Evolutionary conservation across 2,797 vertebrate species (phyloP), one percentile per base, ranked within the genome.

Genomic region (Melanotaenia nigrans): DNA sequence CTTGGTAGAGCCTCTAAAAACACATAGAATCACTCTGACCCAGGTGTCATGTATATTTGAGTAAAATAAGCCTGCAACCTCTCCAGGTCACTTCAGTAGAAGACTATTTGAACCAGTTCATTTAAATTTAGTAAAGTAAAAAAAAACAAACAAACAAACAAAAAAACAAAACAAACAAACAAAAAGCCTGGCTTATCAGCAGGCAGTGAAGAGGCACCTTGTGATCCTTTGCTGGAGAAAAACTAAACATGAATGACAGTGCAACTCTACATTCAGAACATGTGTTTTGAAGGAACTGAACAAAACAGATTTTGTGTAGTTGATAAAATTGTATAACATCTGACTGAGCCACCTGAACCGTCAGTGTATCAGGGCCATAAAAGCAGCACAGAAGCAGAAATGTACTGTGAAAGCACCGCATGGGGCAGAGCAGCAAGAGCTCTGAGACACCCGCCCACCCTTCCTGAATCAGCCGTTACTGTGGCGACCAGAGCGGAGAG

Each of bases 401-500:
- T 88, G 85, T 85, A 87, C 90, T 90, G 90, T 89, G 88, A 90
- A 89, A 89, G 88, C 89, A 30, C 90, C 63, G 87, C 91, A 93
- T 92, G 92, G 92, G 93, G 92, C 90, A 90, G 85, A 91, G 90
- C 91, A 88, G 90, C 86, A 61, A 88, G 85, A 89, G 88, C 90
- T 87, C 88, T 75, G 89, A 91, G 88, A 90, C 92, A 88, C 87
- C 86, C 90, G 90, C 91, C 92, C 91, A 92, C 92, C 92, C 88
- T 89, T 89, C 90, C 90, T 91, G 90, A 94, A 92, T 93, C 92
- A 92, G 90, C 90, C 92, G 92, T 93, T 93, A 92, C 92, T 94
- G 91, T 93, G 92, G 91, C 89, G 92, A 93, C 92, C 89, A 81
- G 86, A 89, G 85, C 16, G 38, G 68, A 83, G 83, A 83, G 84